Evolutionary conservation across 23 tunicate species (phyloP), one percentile per base, ranked within the genome.

Genomic region (Ascidia mentula): DNA sequence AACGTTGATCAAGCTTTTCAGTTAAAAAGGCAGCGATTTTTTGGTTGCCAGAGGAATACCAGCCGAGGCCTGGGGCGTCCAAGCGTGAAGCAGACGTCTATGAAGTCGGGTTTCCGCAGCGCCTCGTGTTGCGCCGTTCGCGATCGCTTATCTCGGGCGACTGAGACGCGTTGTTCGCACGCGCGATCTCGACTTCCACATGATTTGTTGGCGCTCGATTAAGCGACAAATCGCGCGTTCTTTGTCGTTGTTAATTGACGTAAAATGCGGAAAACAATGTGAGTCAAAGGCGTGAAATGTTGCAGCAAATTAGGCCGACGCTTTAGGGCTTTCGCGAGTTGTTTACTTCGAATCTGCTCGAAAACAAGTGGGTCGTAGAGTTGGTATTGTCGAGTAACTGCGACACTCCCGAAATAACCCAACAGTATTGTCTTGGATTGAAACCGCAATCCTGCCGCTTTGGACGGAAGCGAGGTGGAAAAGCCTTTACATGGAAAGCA

Each of bases 91-190:
- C 65, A 53, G 65, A 53, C 65, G 65, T 53, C 65, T 53, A 28
- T 28, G 28, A 26, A 53, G 65, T 53, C 65, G 65, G 65, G 65
- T 53, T 53, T 53, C 65, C 65, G 65, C 65, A 53, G 28, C 65
- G 65, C 65, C 65, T 53, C 65, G 65, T 53, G 24, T 53, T 53
- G 65, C 65, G n/a, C 65, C 65, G 65, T 9, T 26, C 28, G 22
- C 65, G 65, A 53, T 53, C 65, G 65, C 65, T 53, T 53, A 53
- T 53, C 65, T 53, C 65, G 65, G n/a, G 22, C 65, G 24, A 53
- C 65, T 53, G 65, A 20, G 65, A 53, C 65, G 65, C 65, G 65
- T 53, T 28, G 65, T 53, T 53, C 65, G 65, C 65, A 53, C 65
- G 65, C 65, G 65, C 65, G 13, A 53, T 53, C 65, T 53, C 65